Evolutionary conservation across 2,113 vertebrate genomes (phyloP).

Genomic region (Hippotragus niger): DNA sequence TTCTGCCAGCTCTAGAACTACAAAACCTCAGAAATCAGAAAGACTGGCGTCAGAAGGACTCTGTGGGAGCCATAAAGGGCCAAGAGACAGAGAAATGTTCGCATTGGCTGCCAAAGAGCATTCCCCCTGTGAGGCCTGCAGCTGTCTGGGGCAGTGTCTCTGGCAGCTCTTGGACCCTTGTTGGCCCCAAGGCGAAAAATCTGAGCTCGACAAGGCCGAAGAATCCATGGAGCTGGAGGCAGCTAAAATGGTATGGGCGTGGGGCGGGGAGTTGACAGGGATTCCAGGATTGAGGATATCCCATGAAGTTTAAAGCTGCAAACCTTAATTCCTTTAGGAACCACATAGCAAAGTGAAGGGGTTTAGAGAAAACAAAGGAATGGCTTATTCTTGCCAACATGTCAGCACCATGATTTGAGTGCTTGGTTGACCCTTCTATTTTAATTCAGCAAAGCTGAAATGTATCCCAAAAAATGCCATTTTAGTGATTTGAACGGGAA

Average conservation of each 20-base stretch:
- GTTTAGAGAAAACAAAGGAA: not conserved
- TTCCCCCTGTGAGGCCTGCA: not conserved
- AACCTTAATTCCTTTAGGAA: slow-evolving; percentile 15
- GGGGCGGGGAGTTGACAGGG: not conserved
- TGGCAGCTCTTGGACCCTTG: not conserved
- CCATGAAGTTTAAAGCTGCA: not conserved
- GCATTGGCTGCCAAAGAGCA: not conserved
- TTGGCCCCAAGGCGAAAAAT: not conserved
- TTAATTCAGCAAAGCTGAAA: not conserved
- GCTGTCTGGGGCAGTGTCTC: not conserved
- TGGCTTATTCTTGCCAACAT: not conserved
- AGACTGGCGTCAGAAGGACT: not conserved
- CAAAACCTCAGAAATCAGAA: slow-evolving; percentile 10
- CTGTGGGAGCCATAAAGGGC: not conserved
- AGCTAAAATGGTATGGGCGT: not conserved
- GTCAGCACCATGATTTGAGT: not conserved
- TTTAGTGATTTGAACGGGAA: not conserved
- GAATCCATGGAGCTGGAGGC: not conserved
- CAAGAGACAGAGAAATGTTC: not conserved
- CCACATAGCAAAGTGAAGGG: not conserved
- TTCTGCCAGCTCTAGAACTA: not conserved
- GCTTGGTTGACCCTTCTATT: not conserved
- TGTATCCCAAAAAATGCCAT: not conserved
- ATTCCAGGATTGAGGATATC: not conserved
- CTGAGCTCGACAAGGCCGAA: not conserved